Evolutionary conservation across 2,113 vertebrate genomes (phyloP).

Genomic region (Pitta sordida): DNA sequence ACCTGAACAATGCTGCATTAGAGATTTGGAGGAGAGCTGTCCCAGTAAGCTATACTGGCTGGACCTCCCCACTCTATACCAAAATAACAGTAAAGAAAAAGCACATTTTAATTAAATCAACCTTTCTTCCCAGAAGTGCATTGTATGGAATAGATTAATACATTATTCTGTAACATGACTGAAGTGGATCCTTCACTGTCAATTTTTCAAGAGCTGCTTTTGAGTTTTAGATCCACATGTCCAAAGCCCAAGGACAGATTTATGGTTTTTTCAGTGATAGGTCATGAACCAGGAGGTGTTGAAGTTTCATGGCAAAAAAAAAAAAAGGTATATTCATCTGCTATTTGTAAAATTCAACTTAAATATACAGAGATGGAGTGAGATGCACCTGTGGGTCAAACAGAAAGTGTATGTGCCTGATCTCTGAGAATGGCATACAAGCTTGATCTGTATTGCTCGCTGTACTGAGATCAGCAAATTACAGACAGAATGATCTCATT

Average conservation of each 20-base stretch:
- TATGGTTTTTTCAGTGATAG: not conserved
- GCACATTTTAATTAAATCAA: not conserved
- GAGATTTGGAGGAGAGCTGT: not conserved
- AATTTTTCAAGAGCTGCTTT: not conserved
- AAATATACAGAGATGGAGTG: not conserved
- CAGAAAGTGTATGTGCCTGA: not conserved
- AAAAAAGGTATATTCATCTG: accelerated
- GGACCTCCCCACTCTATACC: not conserved
- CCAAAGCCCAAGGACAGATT: not conserved
- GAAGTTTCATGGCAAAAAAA: not conserved
- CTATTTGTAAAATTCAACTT: not conserved
- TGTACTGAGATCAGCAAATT: not conserved
- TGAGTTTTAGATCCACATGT: not conserved
- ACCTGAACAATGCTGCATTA: not conserved
- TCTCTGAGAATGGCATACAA: not conserved
- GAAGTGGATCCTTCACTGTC: not conserved
- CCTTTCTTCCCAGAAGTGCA: not conserved
- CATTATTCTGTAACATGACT: not conserved
- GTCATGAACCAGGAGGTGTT: not conserved
- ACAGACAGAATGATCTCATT: not conserved
- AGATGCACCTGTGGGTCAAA: not conserved
- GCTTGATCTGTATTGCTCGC: not conserved
- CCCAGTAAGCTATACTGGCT: not conserved
- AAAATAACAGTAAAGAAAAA: not conserved
- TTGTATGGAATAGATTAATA: not conserved